Conservation (phyloP, 2,888 invertebrate species). For the Standfussiana lucernea region DNA sequence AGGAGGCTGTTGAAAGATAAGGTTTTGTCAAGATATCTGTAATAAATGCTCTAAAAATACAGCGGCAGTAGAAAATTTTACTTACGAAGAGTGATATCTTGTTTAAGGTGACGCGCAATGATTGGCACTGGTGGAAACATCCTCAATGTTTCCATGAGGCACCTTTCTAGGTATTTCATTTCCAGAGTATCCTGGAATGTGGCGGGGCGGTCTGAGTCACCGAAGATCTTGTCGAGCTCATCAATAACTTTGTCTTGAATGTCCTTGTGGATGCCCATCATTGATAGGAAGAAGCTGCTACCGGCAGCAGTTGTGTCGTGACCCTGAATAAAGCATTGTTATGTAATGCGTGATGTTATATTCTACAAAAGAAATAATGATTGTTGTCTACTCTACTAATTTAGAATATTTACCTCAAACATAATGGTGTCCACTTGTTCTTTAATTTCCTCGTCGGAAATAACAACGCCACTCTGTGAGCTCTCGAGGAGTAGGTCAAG, state of each 20-base stretch:
- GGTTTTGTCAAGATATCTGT: neutral
- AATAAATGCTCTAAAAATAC: neutral
- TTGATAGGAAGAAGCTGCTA: conserved; percentile 94
- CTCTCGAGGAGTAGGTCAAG: conserved; percentile 96
- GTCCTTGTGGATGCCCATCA: conserved; percentile 94
- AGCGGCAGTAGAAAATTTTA: conserved; percentile 32
- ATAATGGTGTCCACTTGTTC: conserved; percentile 96
- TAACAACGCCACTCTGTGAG: conserved; percentile 93
- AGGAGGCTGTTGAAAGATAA: conserved; percentile 87
- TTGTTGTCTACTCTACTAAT: conserved; percentile 7
- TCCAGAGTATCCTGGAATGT: conserved; percentile 96
- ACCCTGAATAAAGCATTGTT: conserved; percentile 85
- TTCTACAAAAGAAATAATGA: conserved; percentile 29
- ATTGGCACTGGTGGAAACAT: conserved; percentile 95
- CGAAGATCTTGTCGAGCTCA: conserved; percentile 94
- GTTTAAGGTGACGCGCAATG: conserved; percentile 93
- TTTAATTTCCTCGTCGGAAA: conserved; percentile 94
- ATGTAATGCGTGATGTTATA: conserved; percentile 38
- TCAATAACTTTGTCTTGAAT: conserved; percentile 94
- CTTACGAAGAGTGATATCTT: conserved; percentile 93
- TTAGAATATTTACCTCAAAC: conserved; percentile 92
- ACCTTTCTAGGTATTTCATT: conserved; percentile 96
- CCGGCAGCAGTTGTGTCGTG: conserved; percentile 96
- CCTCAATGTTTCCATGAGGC: conserved; percentile 95
- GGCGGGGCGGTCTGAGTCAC: conserved; percentile 93